Percentiles rank a stretch among this genome's conserved stretches.
phyloP scores from a whole-genome alignment of 2,797 vertebrate genomes.

The Epinephelus coioides region DNA sequence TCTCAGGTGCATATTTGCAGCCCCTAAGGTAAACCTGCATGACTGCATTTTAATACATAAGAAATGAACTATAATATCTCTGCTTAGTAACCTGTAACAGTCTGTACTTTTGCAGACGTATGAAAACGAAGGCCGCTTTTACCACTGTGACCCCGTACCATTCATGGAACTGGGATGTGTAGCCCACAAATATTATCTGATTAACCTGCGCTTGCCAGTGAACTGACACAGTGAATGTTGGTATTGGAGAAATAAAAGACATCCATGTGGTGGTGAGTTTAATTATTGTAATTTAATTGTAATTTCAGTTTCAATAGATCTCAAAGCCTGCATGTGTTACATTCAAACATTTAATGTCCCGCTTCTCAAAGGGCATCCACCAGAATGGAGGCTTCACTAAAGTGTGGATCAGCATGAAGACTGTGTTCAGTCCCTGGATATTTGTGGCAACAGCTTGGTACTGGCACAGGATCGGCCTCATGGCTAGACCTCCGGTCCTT shows the following conservation, averaged over 20 bases:
- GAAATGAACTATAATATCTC: not conserved
- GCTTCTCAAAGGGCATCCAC: slow-evolving; percentile 53
- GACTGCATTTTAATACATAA: not conserved
- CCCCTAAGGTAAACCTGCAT: slow-evolving; percentile 50
- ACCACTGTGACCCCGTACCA: slow-evolving; percentile 70
- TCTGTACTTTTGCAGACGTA: slow-evolving; percentile 31
- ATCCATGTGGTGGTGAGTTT: slow-evolving; percentile 59
- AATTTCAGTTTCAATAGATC: not conserved
- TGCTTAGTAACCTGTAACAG: not conserved
- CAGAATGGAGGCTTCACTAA: slow-evolving; percentile 89
- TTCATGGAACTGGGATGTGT: slow-evolving; percentile 91
- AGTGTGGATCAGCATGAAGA: slow-evolving; percentile 93
- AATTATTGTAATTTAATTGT: not conserved
- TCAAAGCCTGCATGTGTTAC: too few species aligned
- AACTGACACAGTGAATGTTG: slow-evolving; percentile 88
- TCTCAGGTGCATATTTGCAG: slow-evolving; percentile 38
- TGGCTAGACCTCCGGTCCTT: slow-evolving; percentile 86
- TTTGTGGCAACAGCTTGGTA: slow-evolving; percentile 90
- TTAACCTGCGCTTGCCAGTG: slow-evolving; percentile 91
- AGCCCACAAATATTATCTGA: slow-evolving; percentile 90
- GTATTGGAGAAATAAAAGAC: slow-evolving; percentile 83
- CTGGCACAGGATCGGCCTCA: slow-evolving; percentile 89
- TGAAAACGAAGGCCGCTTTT: slow-evolving; percentile 61
- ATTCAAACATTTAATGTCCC: not conserved
- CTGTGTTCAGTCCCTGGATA: slow-evolving; percentile 90